Evolutionary conservation across 2,797 vertebrate species (phyloP), one percentile per base, ranked within the genome.

Genomic region (Cuniculus paca): DNA sequence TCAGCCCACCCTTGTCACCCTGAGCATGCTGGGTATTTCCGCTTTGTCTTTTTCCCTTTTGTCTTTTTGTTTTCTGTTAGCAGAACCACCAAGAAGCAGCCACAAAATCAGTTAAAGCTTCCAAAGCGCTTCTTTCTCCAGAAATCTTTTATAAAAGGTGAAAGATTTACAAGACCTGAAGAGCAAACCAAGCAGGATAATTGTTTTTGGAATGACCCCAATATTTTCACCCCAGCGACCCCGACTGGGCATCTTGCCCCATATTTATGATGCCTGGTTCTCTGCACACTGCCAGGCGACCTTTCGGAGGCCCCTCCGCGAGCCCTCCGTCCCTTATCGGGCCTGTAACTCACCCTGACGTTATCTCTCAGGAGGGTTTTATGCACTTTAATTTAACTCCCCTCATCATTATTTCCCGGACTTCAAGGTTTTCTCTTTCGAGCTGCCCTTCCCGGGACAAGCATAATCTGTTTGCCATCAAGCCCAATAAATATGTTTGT

Each of bases 401-500:
- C 91, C 97, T 96, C 97, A 31, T 96, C 94, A 95, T 97, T 96
- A 97, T 91, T 97, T 97, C 97, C 97, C 24, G 26, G 97, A 97
- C 96, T 97, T 98, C 97, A 97, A 97, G 97, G 96, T 95, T 98
- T 97, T 91, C 96, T 97, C 96, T 97, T 86, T 75, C 0, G 31
- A 94, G 95, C 96, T 97, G 96, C 97, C 96, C 97, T 97, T 97
- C 97, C 95, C 2, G 12, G 96, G 97, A 98, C 97, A 96, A 96
- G 96, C 96, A 97, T 97, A 97, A 97, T 97, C 97, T 97, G 97
- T 97, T 97, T 97, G 97, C 97, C 93, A 97, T 97, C 96, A 96
- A 92, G 90, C 96, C 94, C 94, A 96, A 97, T 97, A 97, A 97
- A 97, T 97, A 97, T 89, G 93, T 97, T 92, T 95, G 96, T 93